phyloP scores from a whole-genome alignment of 2,797 vertebrate genomes.

The Chloroceryle amazona region DNA sequence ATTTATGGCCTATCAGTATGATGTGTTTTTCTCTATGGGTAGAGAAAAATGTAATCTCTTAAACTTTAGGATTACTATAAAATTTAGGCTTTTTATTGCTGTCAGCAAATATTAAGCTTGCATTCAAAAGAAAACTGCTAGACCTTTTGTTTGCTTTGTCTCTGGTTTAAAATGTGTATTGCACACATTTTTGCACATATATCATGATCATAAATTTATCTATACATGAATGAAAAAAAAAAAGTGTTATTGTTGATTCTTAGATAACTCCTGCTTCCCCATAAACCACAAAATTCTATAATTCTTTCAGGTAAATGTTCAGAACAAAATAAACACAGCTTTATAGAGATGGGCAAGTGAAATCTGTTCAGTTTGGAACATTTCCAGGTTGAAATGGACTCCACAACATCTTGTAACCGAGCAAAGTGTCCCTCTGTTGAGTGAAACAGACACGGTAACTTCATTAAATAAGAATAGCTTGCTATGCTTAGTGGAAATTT shows the following conservation, averaged over 20 bases:
- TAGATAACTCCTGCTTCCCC: neutral
- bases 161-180: neutral
- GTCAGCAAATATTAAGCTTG: neutral
- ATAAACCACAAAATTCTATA: neutral
- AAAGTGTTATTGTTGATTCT: neutral
- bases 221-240: neutral
- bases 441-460: neutral
- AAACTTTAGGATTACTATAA: neutral
- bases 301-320: neutral
- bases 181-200: neutral
- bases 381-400: neutral
- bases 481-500: neutral
- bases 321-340: neutral
- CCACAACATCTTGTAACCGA: conserved; percentile 5
- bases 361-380: conserved; percentile 35
- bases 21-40: neutral
- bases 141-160: neutral
- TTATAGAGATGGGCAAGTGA: neutral
- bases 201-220: neutral
- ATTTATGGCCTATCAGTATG: neutral
- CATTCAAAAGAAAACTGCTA: neutral
- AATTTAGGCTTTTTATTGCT: neutral
- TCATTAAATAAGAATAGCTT: neutral
- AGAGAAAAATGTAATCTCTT: neutral
- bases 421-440: neutral